A percentile compares a stretch with the other conserved stretches of the same genome.
Evolutionary conservation across 2,113 vertebrate species (phyloP).

Genomic region (Meriones unguiculatus): DNA sequence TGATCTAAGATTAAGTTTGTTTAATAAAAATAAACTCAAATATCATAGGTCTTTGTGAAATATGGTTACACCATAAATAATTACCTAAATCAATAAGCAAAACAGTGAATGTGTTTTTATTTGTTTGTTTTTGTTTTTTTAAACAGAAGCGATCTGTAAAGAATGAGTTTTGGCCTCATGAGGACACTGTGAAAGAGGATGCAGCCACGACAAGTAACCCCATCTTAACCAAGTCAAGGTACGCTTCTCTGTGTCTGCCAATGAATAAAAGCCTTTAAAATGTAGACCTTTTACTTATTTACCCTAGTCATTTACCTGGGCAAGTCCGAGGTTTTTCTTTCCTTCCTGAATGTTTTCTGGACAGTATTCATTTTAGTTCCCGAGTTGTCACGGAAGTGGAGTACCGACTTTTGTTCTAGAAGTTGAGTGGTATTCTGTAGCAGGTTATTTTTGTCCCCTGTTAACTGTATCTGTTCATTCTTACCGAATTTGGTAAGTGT

Average conservation of each 20-base stretch:
- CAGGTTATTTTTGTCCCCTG: slow-evolving; percentile 25
- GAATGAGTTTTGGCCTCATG: slow-evolving; percentile 78
- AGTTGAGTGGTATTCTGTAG: background rate
- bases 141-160: slow-evolving; percentile 80
- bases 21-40: slow-evolving; percentile 9
- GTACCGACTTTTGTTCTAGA: background rate
- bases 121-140: slow-evolving; percentile 37
- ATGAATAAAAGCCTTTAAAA: background rate
- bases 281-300: background rate
- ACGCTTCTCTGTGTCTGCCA: slow-evolving; percentile 47
- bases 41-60: background rate
- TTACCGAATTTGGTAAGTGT: background rate
- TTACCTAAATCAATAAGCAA: background rate
- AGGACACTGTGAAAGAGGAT: slow-evolving; percentile 69
- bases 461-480: background rate
- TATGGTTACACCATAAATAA: background rate
- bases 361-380: background rate
- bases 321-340: slow-evolving; percentile 25
- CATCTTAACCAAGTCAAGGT: slow-evolving; percentile 81
- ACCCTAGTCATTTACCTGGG: background rate
- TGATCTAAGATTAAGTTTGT: background rate
- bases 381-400: background rate
- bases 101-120: background rate
- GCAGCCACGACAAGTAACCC: slow-evolving; percentile 56
- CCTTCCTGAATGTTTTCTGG: background rate